Evolutionary conservation across 2,797 vertebrate genomes (phyloP).

Genomic region (Phoeniculus purpureus): DNA sequence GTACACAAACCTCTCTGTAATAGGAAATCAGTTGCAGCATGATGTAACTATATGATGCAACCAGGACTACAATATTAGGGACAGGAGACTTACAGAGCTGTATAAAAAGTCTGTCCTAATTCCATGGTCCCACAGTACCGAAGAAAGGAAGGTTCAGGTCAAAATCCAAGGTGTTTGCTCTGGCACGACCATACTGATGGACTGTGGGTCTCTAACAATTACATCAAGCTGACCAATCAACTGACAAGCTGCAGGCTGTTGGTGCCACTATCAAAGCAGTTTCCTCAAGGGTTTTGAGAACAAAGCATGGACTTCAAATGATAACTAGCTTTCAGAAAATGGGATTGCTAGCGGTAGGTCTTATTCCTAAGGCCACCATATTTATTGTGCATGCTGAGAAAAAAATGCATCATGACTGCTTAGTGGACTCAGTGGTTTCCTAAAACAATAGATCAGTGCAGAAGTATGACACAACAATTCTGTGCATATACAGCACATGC

Average conservation of each 20-base stretch:
- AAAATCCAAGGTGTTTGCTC: neutral
- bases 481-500: conserved; percentile 13
- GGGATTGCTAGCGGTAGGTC: neutral
- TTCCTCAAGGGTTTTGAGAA: neutral
- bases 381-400: conserved; percentile 3
- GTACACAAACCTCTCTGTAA: neutral
- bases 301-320: neutral
- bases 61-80: neutral
- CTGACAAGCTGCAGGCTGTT: neutral
- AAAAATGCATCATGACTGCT: conserved; percentile 2
- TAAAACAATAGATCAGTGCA: conserved; percentile 48
- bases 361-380: neutral
- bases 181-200: neutral
- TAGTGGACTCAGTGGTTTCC: conserved; percentile 15
- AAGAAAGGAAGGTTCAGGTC: neutral
- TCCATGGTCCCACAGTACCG: neutral
- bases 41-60: neutral
- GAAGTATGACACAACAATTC: conserved; percentile 17
- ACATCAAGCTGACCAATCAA: neutral
- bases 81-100: neutral
- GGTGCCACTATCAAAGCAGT: neutral
- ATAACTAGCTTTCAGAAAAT: neutral
- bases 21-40: neutral
- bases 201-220: neutral
- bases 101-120: neutral